These are phyloP conservation scores for Prunella fulvescens DNA, from an alignment of 2,113 vertebrate genomes.

Conservation along the genomic window DNA sequence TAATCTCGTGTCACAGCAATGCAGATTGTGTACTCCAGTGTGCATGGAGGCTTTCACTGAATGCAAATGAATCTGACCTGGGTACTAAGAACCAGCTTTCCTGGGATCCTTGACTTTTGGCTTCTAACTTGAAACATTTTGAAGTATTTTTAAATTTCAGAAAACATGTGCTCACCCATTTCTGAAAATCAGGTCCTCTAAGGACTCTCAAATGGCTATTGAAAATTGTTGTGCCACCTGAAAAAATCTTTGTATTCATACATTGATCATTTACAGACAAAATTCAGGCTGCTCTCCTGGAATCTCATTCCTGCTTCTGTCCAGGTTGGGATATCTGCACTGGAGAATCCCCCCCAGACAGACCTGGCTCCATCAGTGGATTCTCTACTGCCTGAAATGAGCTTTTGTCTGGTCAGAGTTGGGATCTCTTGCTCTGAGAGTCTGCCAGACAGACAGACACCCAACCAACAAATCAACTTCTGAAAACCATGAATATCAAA, in stretches of 20 bases:
- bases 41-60: not conserved
- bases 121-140: not conserved
- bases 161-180: not conserved
- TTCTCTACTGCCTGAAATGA: not conserved
- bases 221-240: not conserved
- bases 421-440: not conserved
- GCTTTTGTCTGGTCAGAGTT: not conserved
- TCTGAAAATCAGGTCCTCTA: not conserved
- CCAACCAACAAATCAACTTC: not conserved
- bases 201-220: not conserved
- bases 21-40: not conserved
- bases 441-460: not conserved
- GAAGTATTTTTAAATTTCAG: not conserved
- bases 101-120: not conserved
- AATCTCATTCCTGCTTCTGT: not conserved
- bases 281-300: not conserved
- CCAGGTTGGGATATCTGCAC: not conserved
- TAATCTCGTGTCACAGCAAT: not conserved
- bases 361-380: not conserved
- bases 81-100: not conserved
- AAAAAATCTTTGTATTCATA: not conserved
- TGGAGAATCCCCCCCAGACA: not conserved
- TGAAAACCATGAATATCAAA: fast-evolving
- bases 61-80: not conserved
- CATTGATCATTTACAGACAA: not conserved